Percentiles rank a stretch among this genome's conserved stretches.
Conservation (phyloP, 2,797 vertebrate species). For the Hybognathus amarus region DNA sequence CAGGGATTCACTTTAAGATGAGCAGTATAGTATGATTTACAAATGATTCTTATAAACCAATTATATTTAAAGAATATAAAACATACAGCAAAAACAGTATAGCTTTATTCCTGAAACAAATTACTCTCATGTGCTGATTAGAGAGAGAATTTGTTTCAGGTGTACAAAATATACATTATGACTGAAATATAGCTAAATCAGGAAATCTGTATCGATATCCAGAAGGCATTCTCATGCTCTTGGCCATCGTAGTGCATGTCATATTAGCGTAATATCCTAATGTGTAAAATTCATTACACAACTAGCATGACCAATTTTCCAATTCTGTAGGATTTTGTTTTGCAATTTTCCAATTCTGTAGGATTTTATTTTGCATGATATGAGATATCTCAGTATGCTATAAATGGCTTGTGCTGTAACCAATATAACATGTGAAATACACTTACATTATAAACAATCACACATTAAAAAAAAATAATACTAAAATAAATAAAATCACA, state of each 20-base stretch:
- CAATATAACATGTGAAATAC: neutral
- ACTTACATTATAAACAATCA: neutral
- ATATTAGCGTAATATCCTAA: too few relatives aligned
- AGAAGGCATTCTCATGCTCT: too few relatives aligned
- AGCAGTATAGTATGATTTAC: neutral
- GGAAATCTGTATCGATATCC: too few relatives aligned
- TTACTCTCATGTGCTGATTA: neutral
- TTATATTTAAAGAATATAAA: neutral
- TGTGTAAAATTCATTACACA: slow-evolving; percentile 49
- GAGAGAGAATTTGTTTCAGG: neutral
- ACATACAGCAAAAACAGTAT: neutral
- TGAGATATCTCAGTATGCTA: slow-evolving; percentile 2
- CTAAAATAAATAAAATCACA: slow-evolving; percentile 20
- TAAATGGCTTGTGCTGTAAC: neutral
- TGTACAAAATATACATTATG: neutral
- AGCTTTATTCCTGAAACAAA: neutral
- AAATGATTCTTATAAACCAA: neutral
- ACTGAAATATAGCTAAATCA: neutral
- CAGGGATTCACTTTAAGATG: slow-evolving; percentile 57
- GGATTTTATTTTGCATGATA: slow-evolving; percentile 50
- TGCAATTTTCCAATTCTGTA: slow-evolving; percentile 63
- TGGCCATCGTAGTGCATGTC: too few relatives aligned
- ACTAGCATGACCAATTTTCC: slow-evolving; percentile 64
- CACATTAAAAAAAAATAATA: too few relatives aligned
- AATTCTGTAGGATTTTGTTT: slow-evolving; percentile 61